Evolutionary conservation across 2,888 invertebrate species (phyloP), one percentile per base, ranked within the genome.

Genomic region (Achlya flavicornis): DNA sequence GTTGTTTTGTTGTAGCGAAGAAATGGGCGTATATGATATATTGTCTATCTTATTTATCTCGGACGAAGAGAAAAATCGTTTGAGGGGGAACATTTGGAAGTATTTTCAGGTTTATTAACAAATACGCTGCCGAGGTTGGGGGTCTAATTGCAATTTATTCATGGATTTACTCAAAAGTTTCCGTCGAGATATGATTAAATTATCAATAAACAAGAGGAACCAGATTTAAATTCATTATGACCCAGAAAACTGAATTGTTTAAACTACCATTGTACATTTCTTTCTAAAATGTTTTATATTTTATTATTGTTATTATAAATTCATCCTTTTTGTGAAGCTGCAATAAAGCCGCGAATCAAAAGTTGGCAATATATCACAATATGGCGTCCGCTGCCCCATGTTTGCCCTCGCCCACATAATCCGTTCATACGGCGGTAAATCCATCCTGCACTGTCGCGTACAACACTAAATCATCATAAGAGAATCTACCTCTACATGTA

Each of bases 381-480:
- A 92, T 89, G 91, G 91, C 91, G 92, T 86, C 84, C 89, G 87
- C 87, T 89, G 91, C 89, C 90, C 89, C 90, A 88, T 92, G 92
- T 93, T 93, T 93, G 92, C 93, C 86, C 88, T 92, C 92, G 92
- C 93, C 93, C 93, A 93, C 93, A 91, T 93, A 93, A 93, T 93
- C 93, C 93, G 90, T 91, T 93, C 90, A 89, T 92, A 87, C 88
- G 90, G 84, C 92, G 85, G 92, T 93, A 93, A 93, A 93, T 93
- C 92, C 93, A 92, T 93, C 93, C 88, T 84, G 75, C 86, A 84
- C 83, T 90, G 92, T 91, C 90, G 90, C 88, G 88, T 78, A 82
- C 88, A 79, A 76, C 80, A 88, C 89, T 93, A 93, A 93, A 93
- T 93, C 93, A 93, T 92, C 92, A 93, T 93, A 92, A 93, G 92